These are phyloP conservation scores for Tipula lateralis DNA, from an alignment of 2,888 invertebrate genomes.

Conservation along the genomic window DNA sequence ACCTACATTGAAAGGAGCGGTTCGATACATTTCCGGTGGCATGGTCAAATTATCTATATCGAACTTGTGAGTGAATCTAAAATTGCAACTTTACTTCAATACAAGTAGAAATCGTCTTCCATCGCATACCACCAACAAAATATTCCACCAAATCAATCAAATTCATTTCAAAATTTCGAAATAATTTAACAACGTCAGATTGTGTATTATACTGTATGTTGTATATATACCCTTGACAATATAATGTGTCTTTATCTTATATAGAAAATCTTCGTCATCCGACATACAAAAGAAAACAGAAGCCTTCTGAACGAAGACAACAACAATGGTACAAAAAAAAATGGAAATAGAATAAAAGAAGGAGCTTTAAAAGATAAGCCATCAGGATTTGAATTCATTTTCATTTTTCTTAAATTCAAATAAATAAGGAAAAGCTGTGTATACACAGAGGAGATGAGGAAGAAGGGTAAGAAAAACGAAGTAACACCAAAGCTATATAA, in stretches of 20 bases:
- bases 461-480: neutral
- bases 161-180: neutral
- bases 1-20: neutral
- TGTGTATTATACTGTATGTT: neutral
- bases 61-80: neutral
- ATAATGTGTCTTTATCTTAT: neutral
- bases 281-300: neutral
- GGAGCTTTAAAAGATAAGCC: slow-evolving; percentile 7
- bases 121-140: neutral
- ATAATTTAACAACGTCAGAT: neutral
- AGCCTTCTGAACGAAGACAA: neutral
- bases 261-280: neutral
- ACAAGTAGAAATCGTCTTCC: neutral
- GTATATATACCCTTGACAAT: neutral
- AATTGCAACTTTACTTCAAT: too few relatives aligned
- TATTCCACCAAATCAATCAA: neutral
- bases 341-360: neutral
- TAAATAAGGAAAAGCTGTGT: neutral
- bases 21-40: neutral
- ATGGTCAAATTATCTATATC: neutral
- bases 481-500: neutral
- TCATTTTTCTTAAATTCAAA: slow-evolving; percentile 1
- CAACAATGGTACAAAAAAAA: neutral
- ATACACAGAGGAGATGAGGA: neutral
- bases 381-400: slow-evolving; percentile 24